Base-by-base conservation (phyloP, 2,888 invertebrate genomes). In the Argyra leucocephala region DNA sequence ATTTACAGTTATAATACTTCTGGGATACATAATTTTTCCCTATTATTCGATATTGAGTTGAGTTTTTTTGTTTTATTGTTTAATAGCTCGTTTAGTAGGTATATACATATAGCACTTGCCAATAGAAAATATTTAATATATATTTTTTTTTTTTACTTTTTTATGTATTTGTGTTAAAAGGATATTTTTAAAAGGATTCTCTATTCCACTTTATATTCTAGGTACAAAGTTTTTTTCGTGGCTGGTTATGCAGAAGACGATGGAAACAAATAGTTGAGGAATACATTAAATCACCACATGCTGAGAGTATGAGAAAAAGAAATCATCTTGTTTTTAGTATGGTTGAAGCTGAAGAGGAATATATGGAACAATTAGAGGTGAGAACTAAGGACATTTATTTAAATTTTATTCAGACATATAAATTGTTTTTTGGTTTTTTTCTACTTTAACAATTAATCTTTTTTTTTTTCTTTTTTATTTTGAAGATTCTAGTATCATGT, bases 261-360 rank as follows among this genome's bases (percentile, higher is more conserved):
- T 95, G 95, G 95, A 95, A 95, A 78, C 93, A 93, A 78, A 95
- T 95, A 66, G 94, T 95, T 22, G 93, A 94, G 73, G 91, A 94
- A 76, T 95, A 95, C 78, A 95, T 95, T 75, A 91, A 92, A 76
- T 93, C 93, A 67, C 94, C 94, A 0, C 94, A 95, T 76, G 94
- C 94, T 0, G 93, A 94, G 77, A 93, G 91, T 76, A 93, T 95
- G 93, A 82, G 94, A 65, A 94, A 93, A 76, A 81, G 95, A 66
- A 95, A 95, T 82, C 90, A 91, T 75, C 81, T 92, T 68, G 91
- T 92, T 22, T 92, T 92, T 78, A 87, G 90, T 73, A 93, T 94
- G 93, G 93, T 95, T 1, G 94, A 95, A 78, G 88, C 91, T 5
- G 95, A 95, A 78, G 93, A 94, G 75, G 94, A 94, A 75, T 95